Conservation (phyloP, 2,113 vertebrate genomes). For the Urocitellus parryii region DNA sequence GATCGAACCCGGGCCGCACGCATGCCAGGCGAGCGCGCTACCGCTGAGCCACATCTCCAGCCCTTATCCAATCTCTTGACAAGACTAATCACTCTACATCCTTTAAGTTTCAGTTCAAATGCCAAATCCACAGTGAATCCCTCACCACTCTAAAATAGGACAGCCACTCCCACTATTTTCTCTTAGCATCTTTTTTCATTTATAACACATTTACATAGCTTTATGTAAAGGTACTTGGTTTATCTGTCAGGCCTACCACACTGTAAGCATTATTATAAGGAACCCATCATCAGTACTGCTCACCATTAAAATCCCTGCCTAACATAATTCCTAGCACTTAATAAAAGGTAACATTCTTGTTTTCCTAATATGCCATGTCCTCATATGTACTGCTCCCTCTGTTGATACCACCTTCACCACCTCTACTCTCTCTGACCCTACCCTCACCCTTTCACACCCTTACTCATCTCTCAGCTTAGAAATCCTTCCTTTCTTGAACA, state of each 20-base stretch:
- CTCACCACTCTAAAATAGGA: conserved; percentile 21
- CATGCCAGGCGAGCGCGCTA: too few relatives aligned
- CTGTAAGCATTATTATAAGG: not conserved
- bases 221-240: not conserved
- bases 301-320: not conserved
- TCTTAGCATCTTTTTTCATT: conserved; percentile 6
- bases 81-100: not conserved
- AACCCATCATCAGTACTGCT: not conserved
- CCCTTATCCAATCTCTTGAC: not conserved
- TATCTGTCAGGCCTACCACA: not conserved
- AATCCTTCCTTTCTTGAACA: not conserved
- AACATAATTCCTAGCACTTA: conserved; percentile 9
- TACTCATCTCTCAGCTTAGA: conserved; percentile 23
- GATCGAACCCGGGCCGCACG: too few relatives aligned
- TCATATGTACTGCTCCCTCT: not conserved
- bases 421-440: not conserved
- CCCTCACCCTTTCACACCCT: not conserved
- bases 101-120: conserved; percentile 41
- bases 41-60: too few relatives aligned
- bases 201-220: conserved; percentile 27
- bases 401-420: not conserved
- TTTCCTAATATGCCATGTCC: not conserved
- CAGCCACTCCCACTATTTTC: not conserved
- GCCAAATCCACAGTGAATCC: not conserved
- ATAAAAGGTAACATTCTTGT: conserved; percentile 4